Evolutionary conservation across 2,797 vertebrate genomes (phyloP), one percentile per base, ranked within the genome.

Genomic region (Enteromius mattozi): DNA sequence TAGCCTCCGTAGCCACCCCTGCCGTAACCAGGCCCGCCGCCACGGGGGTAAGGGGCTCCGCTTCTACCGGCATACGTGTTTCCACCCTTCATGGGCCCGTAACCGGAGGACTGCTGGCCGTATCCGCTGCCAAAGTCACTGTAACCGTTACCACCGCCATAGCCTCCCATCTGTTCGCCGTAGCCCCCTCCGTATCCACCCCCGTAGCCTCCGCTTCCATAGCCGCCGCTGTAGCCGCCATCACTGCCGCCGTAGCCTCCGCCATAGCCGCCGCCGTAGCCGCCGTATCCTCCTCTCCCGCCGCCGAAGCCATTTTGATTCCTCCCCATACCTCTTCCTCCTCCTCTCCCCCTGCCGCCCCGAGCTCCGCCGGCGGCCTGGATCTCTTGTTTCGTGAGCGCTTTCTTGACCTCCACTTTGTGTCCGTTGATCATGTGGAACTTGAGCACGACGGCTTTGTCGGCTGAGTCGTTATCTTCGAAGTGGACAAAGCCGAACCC

Each of bases 401-500:
- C 96, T 79, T 96, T 96, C 91, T 96, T 96, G 37, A 96, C 96
- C 90, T 96, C 96, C 87, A 96, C 96, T 80, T 95, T 95, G 88
- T 96, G 95, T 81, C 95, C 96, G 89, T 96, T 96, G 91, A 96
- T 95, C 4, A 95, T 95, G 69, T 96, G 96, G 89, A 96, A 96
- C 92, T 96, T 96, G 30, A 96, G 95, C 87, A 96, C 95, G 0
- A 96, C 96, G 75, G 96, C 96, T 91, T 96, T 96, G 81, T 96
- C 96, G 5, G 96, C 96, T 0, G 96, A 94, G 91, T 96, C 96
- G 92, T 96, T 96, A 80, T 92, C 95, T 89, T 95, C 94, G 70
- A 96, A 96, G 63, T 96, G 96, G 49, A 96, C 95, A 92, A 96
- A 96, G 86, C 95, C 96, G 89, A 96, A 96, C 77, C 96, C 96